phyloP scores from a whole-genome alignment of 1,140 invertebrate species.

The Conopomorpha cramerella region DNA sequence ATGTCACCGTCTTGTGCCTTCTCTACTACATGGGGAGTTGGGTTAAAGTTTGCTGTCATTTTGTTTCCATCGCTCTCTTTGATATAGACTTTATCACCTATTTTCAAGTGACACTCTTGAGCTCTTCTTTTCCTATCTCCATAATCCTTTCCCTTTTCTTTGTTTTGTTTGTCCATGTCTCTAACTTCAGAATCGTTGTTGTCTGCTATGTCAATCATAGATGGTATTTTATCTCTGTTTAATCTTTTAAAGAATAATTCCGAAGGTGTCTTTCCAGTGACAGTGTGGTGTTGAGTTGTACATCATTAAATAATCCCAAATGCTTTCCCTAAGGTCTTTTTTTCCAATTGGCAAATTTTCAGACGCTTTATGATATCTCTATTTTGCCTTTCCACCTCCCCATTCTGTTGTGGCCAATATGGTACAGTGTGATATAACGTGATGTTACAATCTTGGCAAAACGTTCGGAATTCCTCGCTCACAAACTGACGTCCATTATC shows the following conservation, averaged over 20 bases:
- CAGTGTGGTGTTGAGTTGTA: constrained; percentile 18
- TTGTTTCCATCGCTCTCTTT: constrained; percentile 3
- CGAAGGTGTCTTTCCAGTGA: constrained; percentile 18
- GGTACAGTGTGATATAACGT: constrained; percentile 11
- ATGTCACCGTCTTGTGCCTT: background rate
- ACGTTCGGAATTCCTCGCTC: constrained; percentile 10
- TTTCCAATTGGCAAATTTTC: constrained; percentile 7
- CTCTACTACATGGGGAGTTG: constrained; percentile 1
- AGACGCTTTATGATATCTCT: constrained; percentile 13
- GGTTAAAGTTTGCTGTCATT: constrained; percentile 1
- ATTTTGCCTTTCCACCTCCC: constrained; percentile 21
- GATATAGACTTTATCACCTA: constrained; percentile 4
- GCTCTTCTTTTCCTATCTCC: constrained; percentile 2
- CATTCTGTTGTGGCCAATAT: constrained; percentile 19
- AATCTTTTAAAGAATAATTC: constrained; percentile 21
- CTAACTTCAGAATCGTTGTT: constrained; percentile 1
- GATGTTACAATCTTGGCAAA: constrained; percentile 11
- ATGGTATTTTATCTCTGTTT: constrained; percentile 9
- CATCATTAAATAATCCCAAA: constrained; percentile 15
- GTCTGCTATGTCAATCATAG: background rate
- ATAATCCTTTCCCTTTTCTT: constrained; percentile 3
- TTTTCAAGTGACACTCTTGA: background rate
- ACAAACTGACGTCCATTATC: constrained; percentile 13
- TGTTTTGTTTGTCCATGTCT: background rate
- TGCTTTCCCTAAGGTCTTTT: constrained; percentile 11